Percentiles rank a stretch among this genome's conserved stretches.
Conservation (phyloP, 2,888 invertebrate species). For the Apamea sordens region DNA sequence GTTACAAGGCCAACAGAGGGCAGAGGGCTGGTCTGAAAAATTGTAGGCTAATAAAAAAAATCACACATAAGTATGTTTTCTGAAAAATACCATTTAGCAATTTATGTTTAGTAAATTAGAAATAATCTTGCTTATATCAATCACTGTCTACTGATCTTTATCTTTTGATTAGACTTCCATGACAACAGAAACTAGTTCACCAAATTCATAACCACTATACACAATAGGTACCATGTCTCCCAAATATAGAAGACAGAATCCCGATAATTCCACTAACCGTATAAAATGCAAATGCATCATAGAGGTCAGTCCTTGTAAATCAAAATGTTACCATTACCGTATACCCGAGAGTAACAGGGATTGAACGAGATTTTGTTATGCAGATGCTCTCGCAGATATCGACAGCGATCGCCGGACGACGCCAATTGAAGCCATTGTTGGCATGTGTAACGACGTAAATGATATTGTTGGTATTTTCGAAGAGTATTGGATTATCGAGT, state of each 20-base stretch:
- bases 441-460: constrained; percentile 54
- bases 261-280: constrained; percentile 51
- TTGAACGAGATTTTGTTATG: constrained; percentile 78
- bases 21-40: not conserved
- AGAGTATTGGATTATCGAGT: constrained; percentile 57
- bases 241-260: constrained; percentile 25
- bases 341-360: constrained; percentile 61
- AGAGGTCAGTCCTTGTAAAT: constrained; percentile 60
- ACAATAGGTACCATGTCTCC: not conserved
- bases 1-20: not conserved
- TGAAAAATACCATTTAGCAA: not conserved
- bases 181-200: not conserved
- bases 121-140: not conserved
- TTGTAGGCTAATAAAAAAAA: not conserved
- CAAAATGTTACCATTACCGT: constrained; percentile 60
- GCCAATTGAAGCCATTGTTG: constrained; percentile 70
- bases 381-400: constrained; percentile 74
- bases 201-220: not conserved
- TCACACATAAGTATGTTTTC: not conserved
- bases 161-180: not conserved
- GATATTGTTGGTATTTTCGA: constrained; percentile 59
- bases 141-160: not conserved
- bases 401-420: constrained; percentile 72
- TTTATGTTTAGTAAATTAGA: not conserved
- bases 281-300: constrained; percentile 64